Conservation (phyloP, 2,797 vertebrate genomes). For the Periparus ater region DNA sequence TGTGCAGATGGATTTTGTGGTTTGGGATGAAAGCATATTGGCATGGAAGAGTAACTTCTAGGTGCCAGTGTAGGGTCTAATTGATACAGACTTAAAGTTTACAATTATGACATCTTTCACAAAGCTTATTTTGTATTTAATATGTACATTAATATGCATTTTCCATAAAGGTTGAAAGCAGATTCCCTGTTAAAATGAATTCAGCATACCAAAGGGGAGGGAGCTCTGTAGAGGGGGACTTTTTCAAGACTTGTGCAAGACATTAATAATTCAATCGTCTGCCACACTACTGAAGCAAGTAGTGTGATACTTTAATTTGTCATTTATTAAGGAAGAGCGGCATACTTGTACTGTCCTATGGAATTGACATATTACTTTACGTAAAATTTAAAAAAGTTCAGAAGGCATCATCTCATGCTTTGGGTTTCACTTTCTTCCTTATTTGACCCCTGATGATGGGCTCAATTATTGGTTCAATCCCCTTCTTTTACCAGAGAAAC, state of each 20-base stretch:
- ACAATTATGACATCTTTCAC: background rate
- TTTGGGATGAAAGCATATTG: fast-evolving
- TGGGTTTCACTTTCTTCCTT: background rate
- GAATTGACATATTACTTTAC: background rate
- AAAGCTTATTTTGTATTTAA: background rate
- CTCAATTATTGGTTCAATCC: background rate
- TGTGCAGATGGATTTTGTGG: background rate
- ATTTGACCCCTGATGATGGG: background rate
- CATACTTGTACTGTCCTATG: background rate
- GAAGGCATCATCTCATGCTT: background rate
- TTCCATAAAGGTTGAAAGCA: background rate
- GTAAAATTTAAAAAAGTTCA: background rate
- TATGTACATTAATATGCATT: background rate
- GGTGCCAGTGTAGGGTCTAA: background rate
- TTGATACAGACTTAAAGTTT: background rate
- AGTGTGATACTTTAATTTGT: background rate
- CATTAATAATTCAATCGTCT: background rate
- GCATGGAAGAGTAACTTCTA: background rate
- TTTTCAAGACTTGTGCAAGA: background rate
- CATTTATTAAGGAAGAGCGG: background rate
- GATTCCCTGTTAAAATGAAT: background rate
- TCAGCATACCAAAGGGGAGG: background rate
- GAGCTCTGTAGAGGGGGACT: background rate
- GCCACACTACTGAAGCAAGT: background rate
- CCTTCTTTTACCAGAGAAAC: background rate